Evolutionary conservation across 2,113 vertebrate genomes (phyloP), one percentile per base, ranked within the genome.

Genomic region (Ammodramus savannarum): DNA sequence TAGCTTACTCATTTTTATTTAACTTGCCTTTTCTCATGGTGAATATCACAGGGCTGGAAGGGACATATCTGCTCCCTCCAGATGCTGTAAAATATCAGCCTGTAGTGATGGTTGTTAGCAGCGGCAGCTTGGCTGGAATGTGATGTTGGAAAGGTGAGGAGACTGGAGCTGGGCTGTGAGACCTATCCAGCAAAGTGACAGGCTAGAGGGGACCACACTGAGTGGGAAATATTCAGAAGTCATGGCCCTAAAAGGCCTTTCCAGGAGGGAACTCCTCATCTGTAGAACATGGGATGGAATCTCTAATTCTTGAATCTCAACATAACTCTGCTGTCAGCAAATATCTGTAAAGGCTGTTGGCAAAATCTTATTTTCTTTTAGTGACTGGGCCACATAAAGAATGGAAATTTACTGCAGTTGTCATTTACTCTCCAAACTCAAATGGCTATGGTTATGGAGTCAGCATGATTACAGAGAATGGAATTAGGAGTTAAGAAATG

Each of bases 401-500:
- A 73, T 93, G 81, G 85, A 92, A 95, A 91, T 95, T 76, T 91
- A 79, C 81, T 95, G 71, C 71, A 49, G 62, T 75, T 92, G 78
- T 69, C 71, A 2, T 92, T 94, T 78, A 54, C 81, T 93, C 58
- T 95, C 74, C 84, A 85, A 96, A 89, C 81, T 89, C 75, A 51
- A 95, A 75, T 87, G 72, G 75, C 72, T 59, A 17, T 87, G 89
- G 89, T 73, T 83, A 63, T 83, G 74, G 83, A 92, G 84, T 91
- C 87, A 85, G 91, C 16, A 27, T 95, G 95, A 97, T 94, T 95
- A 89, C 73, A 95, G 84, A 87, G 93, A 87, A 85, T 95, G 89
- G 94, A 95, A 95, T 89, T 94, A 93, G 58, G 85, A 96, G 74
- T 94, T 87, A 95, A 96, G 89, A 96, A 97, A 96, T 59, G 78